phyloP scores from a whole-genome alignment of 2,113 vertebrate genomes.

The Misgurnus anguillicaudatus region DNA sequence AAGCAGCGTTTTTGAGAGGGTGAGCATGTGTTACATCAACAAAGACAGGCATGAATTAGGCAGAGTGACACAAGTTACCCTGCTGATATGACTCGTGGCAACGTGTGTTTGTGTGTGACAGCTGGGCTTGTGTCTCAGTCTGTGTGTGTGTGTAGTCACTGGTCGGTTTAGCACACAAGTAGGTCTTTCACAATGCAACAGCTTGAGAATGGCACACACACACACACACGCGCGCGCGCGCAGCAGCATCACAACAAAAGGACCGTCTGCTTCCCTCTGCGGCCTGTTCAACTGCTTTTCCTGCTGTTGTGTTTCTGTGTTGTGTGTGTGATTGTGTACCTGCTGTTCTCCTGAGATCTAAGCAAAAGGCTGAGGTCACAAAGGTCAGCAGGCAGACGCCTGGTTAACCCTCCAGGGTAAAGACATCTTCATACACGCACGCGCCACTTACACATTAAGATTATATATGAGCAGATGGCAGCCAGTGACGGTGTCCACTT shows the following conservation, averaged over 20 bases:
- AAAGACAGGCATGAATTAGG: conserved; percentile 46
- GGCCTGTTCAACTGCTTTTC: conserved; percentile 54
- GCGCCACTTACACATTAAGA: conserved; percentile 36
- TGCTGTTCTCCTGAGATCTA: conserved; percentile 67
- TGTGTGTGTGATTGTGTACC: conserved; percentile 46
- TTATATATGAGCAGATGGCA: conserved; percentile 58
- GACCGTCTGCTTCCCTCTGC: conserved; percentile 63
- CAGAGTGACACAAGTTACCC: conserved; percentile 42
- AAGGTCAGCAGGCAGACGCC: conserved; percentile 77
- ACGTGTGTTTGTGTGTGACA: conserved; percentile 46
- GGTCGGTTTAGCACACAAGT: conserved; percentile 53
- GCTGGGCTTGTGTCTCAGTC: conserved; percentile 52
- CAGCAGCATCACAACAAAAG: conserved; percentile 64
- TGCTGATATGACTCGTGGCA: conserved; percentile 52
- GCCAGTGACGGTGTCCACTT: conserved; percentile 29
- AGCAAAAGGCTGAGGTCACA: conserved; percentile 66
- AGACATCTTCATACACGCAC: conserved; percentile 39
- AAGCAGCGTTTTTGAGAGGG: conserved; percentile 11
- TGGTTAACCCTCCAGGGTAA: conserved; percentile 75
- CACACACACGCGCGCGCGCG: conserved; percentile 21
- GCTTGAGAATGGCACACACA: conserved; percentile 47
- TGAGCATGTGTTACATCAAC: conserved; percentile 42
- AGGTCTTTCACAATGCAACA: conserved; percentile 57
- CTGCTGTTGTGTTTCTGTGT: conserved; percentile 52
- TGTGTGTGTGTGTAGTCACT: conserved; percentile 43